Conservation (phyloP, 2,113 vertebrate genomes). For the Calidris pygmaea region DNA sequence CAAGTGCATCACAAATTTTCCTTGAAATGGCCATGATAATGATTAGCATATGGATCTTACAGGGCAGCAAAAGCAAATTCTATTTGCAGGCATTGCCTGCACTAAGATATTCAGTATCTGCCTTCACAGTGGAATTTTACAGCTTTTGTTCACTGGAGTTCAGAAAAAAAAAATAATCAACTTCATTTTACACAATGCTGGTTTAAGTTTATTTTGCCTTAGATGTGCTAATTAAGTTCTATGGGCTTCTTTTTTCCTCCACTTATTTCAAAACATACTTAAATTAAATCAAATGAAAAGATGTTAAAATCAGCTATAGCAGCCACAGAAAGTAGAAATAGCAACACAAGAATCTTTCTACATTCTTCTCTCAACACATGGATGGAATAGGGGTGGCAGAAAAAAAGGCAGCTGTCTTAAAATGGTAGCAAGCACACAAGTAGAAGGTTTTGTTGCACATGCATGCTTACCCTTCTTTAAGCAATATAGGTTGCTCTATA, state of each 20-base stretch:
- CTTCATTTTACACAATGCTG: background rate
- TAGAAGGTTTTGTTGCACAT: background rate
- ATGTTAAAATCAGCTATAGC: background rate
- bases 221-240: background rate
- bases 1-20: background rate
- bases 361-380: background rate
- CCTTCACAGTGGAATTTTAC: background rate
- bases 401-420: background rate
- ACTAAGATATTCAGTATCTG: background rate
- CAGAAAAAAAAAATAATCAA: background rate
- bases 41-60: background rate
- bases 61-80: background rate
- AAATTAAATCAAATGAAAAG: background rate
- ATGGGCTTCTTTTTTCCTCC: background rate
- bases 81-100: background rate
- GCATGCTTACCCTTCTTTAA: constrained; percentile 93
- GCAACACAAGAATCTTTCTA: background rate
- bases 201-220: background rate
- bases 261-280: background rate
- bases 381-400: background rate
- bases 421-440: background rate
- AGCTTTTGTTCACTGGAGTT: background rate
- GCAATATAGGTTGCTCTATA: constrained; percentile 94
- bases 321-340: background rate
- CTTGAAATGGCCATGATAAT: background rate